phyloP scores from a whole-genome alignment of 2,797 vertebrate genomes.

The Hydrophis major region DNA sequence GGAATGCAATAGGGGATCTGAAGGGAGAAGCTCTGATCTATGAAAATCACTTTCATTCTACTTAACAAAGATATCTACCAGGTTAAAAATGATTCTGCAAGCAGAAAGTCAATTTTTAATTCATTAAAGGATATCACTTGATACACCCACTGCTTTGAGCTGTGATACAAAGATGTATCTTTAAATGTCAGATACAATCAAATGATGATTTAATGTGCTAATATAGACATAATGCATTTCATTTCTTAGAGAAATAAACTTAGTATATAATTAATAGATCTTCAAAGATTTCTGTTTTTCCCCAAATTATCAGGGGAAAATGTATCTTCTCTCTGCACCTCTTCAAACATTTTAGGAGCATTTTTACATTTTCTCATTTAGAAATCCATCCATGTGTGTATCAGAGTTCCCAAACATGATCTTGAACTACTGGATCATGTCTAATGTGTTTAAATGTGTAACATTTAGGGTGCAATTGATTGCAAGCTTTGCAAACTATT shows the following conservation, averaged over 20 bases:
- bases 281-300: not conserved
- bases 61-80: not conserved
- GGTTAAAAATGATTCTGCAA: not conserved
- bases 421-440: not conserved
- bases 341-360: not conserved
- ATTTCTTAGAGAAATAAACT: not conserved
- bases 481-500: not conserved
- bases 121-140: not conserved
- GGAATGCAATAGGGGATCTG: not conserved
- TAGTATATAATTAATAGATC: not conserved
- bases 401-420: slow-evolving; percentile 2
- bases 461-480: not conserved
- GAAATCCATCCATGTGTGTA: not conserved
- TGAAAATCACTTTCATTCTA: not conserved
- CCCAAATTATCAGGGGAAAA: not conserved
- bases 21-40: not conserved
- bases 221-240: not conserved
- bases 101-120: not conserved
- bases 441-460: not conserved
- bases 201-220: not conserved
- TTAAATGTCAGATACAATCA: not conserved
- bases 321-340: not conserved
- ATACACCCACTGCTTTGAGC: not conserved
- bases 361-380: not conserved
- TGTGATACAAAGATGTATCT: not conserved